phyloP scores from a whole-genome alignment of 2,113 vertebrate genomes.

The Gavialis gangeticus region DNA sequence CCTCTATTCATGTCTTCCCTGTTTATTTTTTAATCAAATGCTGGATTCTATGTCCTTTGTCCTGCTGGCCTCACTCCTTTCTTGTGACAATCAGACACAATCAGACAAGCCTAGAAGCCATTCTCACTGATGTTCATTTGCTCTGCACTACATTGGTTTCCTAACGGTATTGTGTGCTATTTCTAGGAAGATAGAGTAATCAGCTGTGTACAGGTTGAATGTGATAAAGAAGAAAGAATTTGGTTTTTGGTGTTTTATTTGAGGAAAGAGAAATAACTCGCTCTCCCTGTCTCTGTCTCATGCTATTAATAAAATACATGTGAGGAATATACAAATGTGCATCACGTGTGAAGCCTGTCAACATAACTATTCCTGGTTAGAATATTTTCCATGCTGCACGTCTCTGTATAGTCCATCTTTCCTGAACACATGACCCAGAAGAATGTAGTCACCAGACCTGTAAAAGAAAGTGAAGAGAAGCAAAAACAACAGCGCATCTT shows the following conservation, averaged over 20 bases:
- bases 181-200: neutral
- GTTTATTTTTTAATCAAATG: neutral
- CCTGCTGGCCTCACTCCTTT: neutral
- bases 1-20: neutral
- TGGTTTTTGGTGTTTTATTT: conserved; percentile 11
- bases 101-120: neutral
- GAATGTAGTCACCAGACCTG: conserved; percentile 21
- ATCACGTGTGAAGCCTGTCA: neutral
- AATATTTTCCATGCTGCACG: conserved; percentile 58
- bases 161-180: neutral
- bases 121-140: neutral
- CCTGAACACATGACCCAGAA: conserved; percentile 50
- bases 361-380: conserved; percentile 15
- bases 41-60: neutral
- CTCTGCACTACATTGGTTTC: neutral
- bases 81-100: neutral
- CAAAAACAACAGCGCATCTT: neutral
- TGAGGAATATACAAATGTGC: conserved; percentile 37
- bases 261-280: neutral
- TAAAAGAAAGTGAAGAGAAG: conserved; percentile 35
- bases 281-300: neutral
- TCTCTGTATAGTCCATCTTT: conserved; percentile 54
- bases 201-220: neutral
- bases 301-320: conserved; percentile 65
- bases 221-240: neutral